Conservation (phyloP, 2,888 invertebrate species). For the Erynnis tages region DNA sequence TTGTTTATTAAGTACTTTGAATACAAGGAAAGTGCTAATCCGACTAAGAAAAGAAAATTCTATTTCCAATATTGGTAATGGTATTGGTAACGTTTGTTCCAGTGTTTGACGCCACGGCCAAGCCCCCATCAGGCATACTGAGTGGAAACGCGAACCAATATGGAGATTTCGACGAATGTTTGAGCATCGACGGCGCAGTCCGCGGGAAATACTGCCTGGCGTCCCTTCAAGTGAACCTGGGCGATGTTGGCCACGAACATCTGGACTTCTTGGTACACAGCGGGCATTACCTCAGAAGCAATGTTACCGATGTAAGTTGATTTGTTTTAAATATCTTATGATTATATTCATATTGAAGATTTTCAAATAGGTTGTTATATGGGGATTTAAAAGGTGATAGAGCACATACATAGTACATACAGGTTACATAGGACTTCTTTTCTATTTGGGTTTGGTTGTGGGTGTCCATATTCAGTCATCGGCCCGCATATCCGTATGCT, state of each 20-base stretch:
- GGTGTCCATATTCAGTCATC: no score
- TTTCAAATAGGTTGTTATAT: no score
- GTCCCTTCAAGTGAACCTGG: slow-evolving; percentile 72
- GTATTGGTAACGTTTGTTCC: slow-evolving; percentile 43
- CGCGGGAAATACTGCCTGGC: slow-evolving; percentile 85
- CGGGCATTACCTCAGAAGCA: slow-evolving; percentile 76
- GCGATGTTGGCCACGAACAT: slow-evolving; percentile 46
- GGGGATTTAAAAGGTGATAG: no score
- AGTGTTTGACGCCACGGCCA: slow-evolving; percentile 89
- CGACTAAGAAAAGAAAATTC: background rate
- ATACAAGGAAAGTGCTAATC: background rate
- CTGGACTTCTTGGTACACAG: slow-evolving; percentile 76
- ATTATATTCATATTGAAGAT: no score
- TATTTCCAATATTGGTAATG: background rate
- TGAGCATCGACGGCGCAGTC: slow-evolving; percentile 78
- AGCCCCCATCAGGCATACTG: slow-evolving; percentile 84
- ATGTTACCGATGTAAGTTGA: slow-evolving; percentile 77
- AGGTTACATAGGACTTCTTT: no score
- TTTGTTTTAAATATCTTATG: no score
- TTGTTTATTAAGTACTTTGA: no score
- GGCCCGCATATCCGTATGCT: no score
- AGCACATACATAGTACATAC: no score
- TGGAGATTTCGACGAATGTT: slow-evolving; percentile 87
- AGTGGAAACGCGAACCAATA: slow-evolving; percentile 86
- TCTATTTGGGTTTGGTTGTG: no score